These are phyloP conservation scores for Microctonus aethiopoides DNA, from an alignment of 2,888 invertebrate species.

Conservation along the genomic window DNA sequence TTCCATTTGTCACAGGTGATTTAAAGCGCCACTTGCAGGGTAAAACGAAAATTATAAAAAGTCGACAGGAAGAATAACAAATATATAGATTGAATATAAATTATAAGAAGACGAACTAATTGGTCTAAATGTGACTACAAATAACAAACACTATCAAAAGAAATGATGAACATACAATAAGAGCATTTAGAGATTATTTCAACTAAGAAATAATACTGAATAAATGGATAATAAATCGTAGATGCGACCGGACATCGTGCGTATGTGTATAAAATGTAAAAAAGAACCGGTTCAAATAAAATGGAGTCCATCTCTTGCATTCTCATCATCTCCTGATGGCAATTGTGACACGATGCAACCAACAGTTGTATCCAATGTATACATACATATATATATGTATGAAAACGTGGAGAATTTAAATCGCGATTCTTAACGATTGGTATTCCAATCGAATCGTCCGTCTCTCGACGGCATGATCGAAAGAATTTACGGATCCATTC, in stretches of 20 bases:
- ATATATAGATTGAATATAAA: background rate
- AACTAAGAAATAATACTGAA: background rate
- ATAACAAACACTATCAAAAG: background rate
- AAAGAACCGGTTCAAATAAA: constrained; percentile 40
- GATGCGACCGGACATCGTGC: background rate
- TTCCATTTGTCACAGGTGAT: constrained; percentile 15
- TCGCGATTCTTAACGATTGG: constrained; percentile 42
- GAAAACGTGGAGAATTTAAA: constrained; percentile 31
- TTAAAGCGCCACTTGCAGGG: background rate
- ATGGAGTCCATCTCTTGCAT: constrained; percentile 30
- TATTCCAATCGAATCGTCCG: constrained; percentile 49
- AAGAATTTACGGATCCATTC: constrained; percentile 48
- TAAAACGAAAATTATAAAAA: background rate
- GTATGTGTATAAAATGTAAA: constrained; percentile 6
- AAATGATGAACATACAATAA: background rate
- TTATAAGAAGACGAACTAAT: constrained; percentile 3
- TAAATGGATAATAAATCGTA: constrained; percentile 12
- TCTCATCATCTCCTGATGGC: constrained; percentile 7
- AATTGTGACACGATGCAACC: background rate
- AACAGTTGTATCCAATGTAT: background rate
- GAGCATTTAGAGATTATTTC: background rate
- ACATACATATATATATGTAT: constrained; percentile 29
- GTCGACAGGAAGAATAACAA: background rate
- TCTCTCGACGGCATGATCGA: constrained; percentile 38
- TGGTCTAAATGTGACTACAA: background rate